Evolutionary conservation across 1,140 invertebrate genomes (phyloP), one percentile per base, ranked within the genome.

Genomic region (Bicyclus anynana): DNA sequence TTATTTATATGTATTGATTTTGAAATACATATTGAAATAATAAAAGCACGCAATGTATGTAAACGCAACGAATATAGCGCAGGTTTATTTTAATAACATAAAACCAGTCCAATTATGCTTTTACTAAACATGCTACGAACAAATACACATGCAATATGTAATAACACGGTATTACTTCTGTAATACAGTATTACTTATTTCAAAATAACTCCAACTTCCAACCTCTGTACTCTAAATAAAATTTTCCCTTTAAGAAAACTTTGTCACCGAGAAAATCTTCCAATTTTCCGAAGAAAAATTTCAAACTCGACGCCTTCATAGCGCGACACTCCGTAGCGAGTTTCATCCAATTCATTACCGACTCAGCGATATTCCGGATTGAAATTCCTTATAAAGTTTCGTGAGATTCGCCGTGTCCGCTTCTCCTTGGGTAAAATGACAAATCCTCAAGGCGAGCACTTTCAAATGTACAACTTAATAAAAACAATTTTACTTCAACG

Each of bases 301-400:
- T 18, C 23, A 27, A 54, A 54, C 40, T 54, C 27, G 35, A 5
- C 9, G 17, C 10, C 23, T 47, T 26, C 44, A 20, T 27, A 40
- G 42, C 27, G 29, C 29, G 29, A n/a, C 29, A 33, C 42, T 40
- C 17, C 26, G 26, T 9, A 13, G 23, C 53, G 53, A 35, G 27
- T 47, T 42, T 53, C 53, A 47, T 59, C 29, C 27, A 38, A 58
- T 58, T 52, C 49, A 29, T 59, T 52, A 58, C 56, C 18, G 16
- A 47, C 21, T 52, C 40, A 35, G 29, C 49, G 56, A 57, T 50
- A 35, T 51, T 57, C 48, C 12, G 29, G 20, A 59, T 59, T 59
- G 49, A 47, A 59, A 52, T 59, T 37, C 56, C 46, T 59, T 29
- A 23, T n/a, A 23, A 33, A 52, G 17, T 46, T 47, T 47, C 26